Conservation (phyloP, 1,140 invertebrate species). For the Araneus ventricosus region DNA sequence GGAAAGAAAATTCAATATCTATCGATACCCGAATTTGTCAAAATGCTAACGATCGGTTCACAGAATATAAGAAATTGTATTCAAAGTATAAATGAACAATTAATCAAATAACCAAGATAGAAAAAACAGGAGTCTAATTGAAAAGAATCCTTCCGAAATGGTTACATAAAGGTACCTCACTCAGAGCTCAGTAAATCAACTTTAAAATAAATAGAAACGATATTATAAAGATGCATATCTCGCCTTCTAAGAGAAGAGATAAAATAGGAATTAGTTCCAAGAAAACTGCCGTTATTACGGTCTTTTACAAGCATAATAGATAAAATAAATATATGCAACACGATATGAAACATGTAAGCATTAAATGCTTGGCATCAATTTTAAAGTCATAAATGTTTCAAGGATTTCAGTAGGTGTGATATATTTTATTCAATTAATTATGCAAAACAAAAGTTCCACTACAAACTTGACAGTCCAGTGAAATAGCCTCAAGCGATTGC, state of each 20-base stretch:
- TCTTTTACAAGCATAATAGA: not conserved
- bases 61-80: too few species aligned
- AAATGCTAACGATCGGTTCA: too few species aligned
- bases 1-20: too few species aligned
- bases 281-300: not conserved
- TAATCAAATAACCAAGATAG: too few species aligned
- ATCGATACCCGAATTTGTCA: too few species aligned
- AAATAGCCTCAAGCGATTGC: not conserved
- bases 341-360: not conserved
- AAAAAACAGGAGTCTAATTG: too few species aligned
- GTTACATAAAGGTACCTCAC: too few species aligned
- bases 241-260: not conserved
- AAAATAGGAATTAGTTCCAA: not conserved
- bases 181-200: too few species aligned
- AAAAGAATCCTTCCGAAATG: too few species aligned
- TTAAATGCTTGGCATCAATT: not conserved
- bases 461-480: not conserved
- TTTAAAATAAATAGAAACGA: too few species aligned
- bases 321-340: not conserved
- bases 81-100: too few species aligned
- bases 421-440: constrained; percentile 27
- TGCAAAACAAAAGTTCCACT: not conserved
- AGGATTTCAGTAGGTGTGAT: constrained; percentile 21
- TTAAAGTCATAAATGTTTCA: not conserved
- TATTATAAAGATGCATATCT: too few species aligned